Conservation (phyloP, 2,888 invertebrate genomes). For the Drosophila imparisetae region DNA sequence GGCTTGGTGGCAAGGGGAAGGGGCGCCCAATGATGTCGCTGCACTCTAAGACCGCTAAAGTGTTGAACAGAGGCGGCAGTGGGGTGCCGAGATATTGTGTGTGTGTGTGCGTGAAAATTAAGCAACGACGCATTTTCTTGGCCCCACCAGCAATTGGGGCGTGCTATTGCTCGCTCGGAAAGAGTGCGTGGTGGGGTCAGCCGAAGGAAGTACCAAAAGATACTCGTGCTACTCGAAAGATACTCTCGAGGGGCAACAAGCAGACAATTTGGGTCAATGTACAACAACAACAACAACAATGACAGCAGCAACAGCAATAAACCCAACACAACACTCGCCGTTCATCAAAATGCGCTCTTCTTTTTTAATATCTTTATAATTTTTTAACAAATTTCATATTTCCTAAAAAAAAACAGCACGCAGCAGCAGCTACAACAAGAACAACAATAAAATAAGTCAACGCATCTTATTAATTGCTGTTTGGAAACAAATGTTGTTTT, state of each 20-base stretch:
- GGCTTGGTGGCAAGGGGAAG: slow-evolving; percentile 6
- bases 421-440: slow-evolving; percentile 1
- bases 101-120: slow-evolving; percentile 58
- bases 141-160: slow-evolving; percentile 74
- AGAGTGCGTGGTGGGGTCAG: slow-evolving; percentile 43
- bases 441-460: slow-evolving; percentile 16
- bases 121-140: slow-evolving; percentile 78
- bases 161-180: slow-evolving; percentile 34
- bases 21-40: slow-evolving; percentile 40
- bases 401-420: neutral
- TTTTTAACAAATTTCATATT: slow-evolving; percentile 48
- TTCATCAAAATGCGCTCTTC: slow-evolving; percentile 10
- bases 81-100: slow-evolving; percentile 8
- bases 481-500: slow-evolving; percentile 41
- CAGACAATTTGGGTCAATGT: slow-evolving; percentile 54
- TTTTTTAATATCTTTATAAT: slow-evolving; percentile 51
- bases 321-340: neutral
- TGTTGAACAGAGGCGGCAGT: slow-evolving; percentile 16
- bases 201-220: slow-evolving; percentile 48
- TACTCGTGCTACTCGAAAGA: slow-evolving; percentile 13
- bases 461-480: slow-evolving; percentile 50
- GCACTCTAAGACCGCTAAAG: slow-evolving; percentile 56
- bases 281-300: slow-evolving; percentile 26
- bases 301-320: slow-evolving; percentile 25
- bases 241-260: slow-evolving; percentile 11